Conservation (phyloP, 2,888 invertebrate genomes). For the Epiblema foenella region DNA sequence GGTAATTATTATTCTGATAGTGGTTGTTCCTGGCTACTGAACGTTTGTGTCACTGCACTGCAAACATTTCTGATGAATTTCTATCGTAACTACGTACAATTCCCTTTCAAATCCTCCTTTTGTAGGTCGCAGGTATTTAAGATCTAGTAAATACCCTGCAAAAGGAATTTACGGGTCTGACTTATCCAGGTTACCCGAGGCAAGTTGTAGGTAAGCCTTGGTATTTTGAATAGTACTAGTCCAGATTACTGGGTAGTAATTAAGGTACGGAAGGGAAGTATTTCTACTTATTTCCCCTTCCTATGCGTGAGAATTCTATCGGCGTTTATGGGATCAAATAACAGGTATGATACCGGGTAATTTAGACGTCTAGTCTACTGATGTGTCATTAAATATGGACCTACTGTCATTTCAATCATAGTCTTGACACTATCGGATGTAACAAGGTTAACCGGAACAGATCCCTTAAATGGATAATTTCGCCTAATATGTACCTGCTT, state of each 20-base stretch:
- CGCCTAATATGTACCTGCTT: too few species aligned
- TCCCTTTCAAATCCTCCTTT: too few species aligned
- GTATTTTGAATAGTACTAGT: not conserved
- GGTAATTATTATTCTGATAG: too few species aligned
- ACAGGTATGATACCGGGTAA: constrained; percentile 13
- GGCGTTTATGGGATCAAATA: constrained; percentile 23
- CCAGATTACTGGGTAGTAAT: constrained; percentile 9
- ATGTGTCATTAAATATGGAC: not conserved
- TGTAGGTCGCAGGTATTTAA: too few species aligned
- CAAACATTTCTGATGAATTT: too few species aligned
- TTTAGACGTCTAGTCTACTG: not conserved
- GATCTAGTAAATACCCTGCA: too few species aligned
- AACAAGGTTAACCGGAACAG: too few species aligned
- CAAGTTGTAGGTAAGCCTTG: not conserved
- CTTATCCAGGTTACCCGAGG: not conserved
- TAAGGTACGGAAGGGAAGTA: constrained; percentile 26
- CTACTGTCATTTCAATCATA: not conserved
- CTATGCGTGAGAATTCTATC: constrained; percentile 38
- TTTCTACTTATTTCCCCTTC: constrained; percentile 31
- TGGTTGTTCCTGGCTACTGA: too few species aligned
- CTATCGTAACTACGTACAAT: too few species aligned
- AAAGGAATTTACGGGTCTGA: not conserved
- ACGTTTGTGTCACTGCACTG: too few species aligned
- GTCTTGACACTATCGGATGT: too few species aligned
- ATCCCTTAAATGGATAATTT: too few species aligned